Evolutionary conservation across 2,888 invertebrate genomes (phyloP), one percentile per base, ranked within the genome.

Genomic region (Mythimna lalbum): DNA sequence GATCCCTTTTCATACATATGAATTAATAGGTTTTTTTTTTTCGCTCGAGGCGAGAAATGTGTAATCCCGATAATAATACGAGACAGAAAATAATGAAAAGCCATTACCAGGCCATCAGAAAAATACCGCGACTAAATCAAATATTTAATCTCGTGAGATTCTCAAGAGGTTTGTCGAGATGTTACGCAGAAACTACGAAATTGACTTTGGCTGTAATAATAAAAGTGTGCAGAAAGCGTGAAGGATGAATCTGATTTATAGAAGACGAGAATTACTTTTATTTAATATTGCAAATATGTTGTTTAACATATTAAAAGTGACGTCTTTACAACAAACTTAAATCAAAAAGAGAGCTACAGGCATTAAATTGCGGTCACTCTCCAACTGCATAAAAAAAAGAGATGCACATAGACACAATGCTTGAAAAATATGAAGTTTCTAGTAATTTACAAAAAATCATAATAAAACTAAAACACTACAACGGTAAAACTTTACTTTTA

Each of bases 171-270:
- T 81, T 63, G 63, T 52, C 53, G 65, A 66, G 56, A 78, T 53
- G 60, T 76, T 63, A 78, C 56, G 36, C 63, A 71, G 64, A 76
- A 78, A 78, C 81, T 78, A 80, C 76, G 76, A 78, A 80, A 78
- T 78, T 78, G 81, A 80, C 65, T 80, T 78, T 76, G 60, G 71
- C 57, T 56, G 63, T 78, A 66, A 63, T 81, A 81, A 81, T 81
- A 78, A 80, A 75, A 81, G 70, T 76, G 78, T 63, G 55, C 56
- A 63, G 76, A 52, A 62, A 69, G 55, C 81, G 81, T 78, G 78
- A 71, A 70, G 59, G 60, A 66, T 60, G 71, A 60, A 63, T 59
- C 27, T 60, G 57, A 70, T 55, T 49, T 80, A 43, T 63, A 76
- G 23, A 43, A 49, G 27, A 27, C 23, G 63, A 60, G 19, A 49